A percentile compares a stretch with the other conserved stretches of the same genome.
These are phyloP conservation scores for Oedothorax gibbosus DNA, from an alignment of 1,140 invertebrate species.

Conservation along the genomic window DNA sequence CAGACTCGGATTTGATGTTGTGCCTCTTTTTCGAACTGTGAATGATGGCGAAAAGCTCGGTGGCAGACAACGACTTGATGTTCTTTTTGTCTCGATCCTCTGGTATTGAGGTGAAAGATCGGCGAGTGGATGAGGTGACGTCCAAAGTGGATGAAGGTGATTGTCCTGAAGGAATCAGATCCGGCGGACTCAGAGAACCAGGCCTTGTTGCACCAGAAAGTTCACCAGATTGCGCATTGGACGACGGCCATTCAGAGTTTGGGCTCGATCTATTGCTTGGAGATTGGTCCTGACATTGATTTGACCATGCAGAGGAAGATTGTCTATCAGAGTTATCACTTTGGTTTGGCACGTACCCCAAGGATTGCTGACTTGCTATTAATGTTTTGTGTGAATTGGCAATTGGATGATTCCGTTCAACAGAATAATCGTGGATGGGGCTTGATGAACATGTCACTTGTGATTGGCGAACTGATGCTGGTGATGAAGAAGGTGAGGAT, in stretches of 20 bases:
- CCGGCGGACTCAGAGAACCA: slow-evolving; percentile 41
- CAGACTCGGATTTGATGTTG: slow-evolving; percentile 63
- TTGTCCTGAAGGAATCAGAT: slow-evolving; percentile 45
- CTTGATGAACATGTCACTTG: not conserved
- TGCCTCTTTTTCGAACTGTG: slow-evolving; percentile 64
- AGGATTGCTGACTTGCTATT: not conserved
- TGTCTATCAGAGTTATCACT: not conserved
- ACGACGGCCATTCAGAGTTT: not conserved
- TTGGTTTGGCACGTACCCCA: slow-evolving; percentile 21
- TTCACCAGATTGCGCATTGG: not conserved
- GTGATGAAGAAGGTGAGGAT: not conserved
- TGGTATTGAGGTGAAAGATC: not conserved
- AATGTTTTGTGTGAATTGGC: not conserved
- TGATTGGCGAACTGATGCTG: not conserved
- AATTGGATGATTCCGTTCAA: slow-evolving; percentile 9
- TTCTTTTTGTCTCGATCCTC: not conserved
- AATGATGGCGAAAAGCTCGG: slow-evolving; percentile 64
- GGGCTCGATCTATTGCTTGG: slow-evolving; percentile 4
- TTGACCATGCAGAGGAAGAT: slow-evolving; percentile 23
- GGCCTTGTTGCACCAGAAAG: not conserved
- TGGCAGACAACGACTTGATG: slow-evolving; percentile 60
- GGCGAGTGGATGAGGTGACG: slow-evolving; percentile 20
- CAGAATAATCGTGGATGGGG: not conserved
- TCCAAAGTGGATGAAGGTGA: slow-evolving; percentile 53
- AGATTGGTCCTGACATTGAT: not conserved